Conservation (phyloP, 2,888 invertebrate genomes). For the Halictus ligatus region DNA sequence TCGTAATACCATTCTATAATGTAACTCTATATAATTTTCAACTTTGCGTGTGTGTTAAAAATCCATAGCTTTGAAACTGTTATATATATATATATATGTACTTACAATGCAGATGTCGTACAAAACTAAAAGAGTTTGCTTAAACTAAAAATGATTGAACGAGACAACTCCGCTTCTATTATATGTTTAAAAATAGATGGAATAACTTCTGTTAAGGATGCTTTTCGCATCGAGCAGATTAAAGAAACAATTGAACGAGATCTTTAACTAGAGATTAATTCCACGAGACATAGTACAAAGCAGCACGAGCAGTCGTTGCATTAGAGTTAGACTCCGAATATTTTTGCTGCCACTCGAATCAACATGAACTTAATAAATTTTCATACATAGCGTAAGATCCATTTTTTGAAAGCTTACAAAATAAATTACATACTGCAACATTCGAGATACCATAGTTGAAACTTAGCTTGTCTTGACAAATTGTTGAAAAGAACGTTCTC, state of each 20-base stretch:
- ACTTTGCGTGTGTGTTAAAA: constrained; percentile 9
- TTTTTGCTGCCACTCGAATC: constrained; percentile 31
- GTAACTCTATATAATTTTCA: neutral
- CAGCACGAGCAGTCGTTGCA: constrained; percentile 1
- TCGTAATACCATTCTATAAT: constrained; percentile 20
- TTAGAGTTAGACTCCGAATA: constrained; percentile 17
- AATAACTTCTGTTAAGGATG: neutral
- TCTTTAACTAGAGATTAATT: constrained; percentile 18
- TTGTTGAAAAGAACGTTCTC: neutral
- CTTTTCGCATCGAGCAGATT: neutral
- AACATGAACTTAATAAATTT: constrained; percentile 27
- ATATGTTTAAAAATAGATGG: neutral
- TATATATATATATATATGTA: neutral
- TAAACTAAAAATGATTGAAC: neutral
- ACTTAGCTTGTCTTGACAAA: neutral
- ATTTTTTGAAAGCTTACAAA: constrained; percentile 23
- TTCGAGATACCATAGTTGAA: constrained; percentile 23
- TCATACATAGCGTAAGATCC: constrained; percentile 11
- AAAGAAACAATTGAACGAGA: constrained; percentile 11
- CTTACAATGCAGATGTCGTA: neutral
- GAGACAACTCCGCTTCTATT: neutral
- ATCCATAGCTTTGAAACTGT: neutral
- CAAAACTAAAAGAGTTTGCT: neutral
- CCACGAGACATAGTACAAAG: constrained; percentile 36
- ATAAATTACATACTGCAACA: constrained; percentile 5